A percentile compares a stretch with the other conserved stretches of the same genome.
phyloP scores from a whole-genome alignment of 2,113 vertebrate genomes.

The Marmota flaviventris region DNA sequence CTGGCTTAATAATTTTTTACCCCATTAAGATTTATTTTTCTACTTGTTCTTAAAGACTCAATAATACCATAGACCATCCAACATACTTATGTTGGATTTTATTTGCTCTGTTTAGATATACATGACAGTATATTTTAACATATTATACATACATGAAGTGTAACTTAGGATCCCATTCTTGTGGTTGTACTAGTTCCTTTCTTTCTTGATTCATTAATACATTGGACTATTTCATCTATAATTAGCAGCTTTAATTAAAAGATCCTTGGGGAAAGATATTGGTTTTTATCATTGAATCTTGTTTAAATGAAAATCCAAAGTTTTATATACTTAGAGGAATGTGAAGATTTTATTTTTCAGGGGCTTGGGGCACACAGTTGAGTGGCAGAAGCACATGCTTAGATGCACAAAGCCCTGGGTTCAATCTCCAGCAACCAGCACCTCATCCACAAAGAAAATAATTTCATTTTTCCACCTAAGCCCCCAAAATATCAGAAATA shows the following conservation, averaged over 20 bases:
- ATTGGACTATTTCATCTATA: not conserved
- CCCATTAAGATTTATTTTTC: not conserved
- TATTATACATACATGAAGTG: too few relatives aligned
- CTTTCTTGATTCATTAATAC: not conserved
- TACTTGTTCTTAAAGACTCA: not conserved
- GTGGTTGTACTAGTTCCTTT: not conserved
- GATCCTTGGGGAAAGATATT: not conserved
- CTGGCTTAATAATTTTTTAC: not conserved
- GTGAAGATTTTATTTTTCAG: constrained; percentile 17
- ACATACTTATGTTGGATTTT: too few relatives aligned
- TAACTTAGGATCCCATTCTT: too few relatives aligned
- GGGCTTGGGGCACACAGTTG: not conserved
- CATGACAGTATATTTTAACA: too few relatives aligned
- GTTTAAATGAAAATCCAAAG: not conserved
- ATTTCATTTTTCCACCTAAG: constrained; percentile 43
- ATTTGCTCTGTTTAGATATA: too few relatives aligned
- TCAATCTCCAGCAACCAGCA: not conserved
- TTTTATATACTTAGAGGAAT: constrained; percentile 35
- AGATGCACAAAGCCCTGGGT: not conserved
- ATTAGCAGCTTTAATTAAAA: not conserved
- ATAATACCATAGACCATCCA: not conserved
- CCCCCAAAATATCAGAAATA: not conserved
- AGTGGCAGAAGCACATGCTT: not conserved
- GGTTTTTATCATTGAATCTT: not conserved
- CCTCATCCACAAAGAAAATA: not conserved